Conservation (phyloP, 2,888 invertebrate species). For the Acrobasis suavella region DNA sequence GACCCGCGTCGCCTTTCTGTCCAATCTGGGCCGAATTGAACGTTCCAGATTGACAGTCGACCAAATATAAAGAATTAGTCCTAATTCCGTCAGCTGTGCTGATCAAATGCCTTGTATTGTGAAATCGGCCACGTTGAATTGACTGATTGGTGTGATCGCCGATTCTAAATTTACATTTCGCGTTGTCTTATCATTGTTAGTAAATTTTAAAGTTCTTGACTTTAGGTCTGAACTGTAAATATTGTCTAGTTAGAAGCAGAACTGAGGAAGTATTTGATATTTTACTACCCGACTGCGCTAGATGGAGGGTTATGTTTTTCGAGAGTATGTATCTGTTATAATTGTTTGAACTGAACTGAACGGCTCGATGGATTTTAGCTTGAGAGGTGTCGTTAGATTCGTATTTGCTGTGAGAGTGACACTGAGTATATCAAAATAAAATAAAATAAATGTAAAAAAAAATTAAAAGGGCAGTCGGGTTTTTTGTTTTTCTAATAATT, state of each 20-base stretch:
- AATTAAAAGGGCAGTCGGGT: too few species aligned
- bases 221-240: neutral
- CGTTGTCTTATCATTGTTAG: constrained; percentile 9
- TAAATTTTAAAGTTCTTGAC: constrained; percentile 6
- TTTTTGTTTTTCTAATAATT: too few species aligned
- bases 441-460: too few species aligned
- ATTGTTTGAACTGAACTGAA: too few species aligned
- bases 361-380: too few species aligned
- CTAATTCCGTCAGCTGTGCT: constrained; percentile 42
- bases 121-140: constrained; percentile 47
- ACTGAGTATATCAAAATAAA: too few species aligned
- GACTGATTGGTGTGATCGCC: constrained; percentile 33
- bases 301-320: too few species aligned
- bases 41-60: constrained; percentile 69
- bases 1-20: constrained; percentile 87
- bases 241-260: neutral
- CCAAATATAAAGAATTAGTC: constrained; percentile 37
- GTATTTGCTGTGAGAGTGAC: too few species aligned
- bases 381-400: too few species aligned
- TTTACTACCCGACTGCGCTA: too few species aligned
- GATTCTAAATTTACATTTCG: constrained; percentile 29
- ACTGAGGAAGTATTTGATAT: neutral
- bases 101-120: constrained; percentile 48
- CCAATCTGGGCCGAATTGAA: constrained; percentile 89
- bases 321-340: too few species aligned